Base-by-base conservation (phyloP, 2,113 vertebrate species). In the Elachura formosa region DNA sequence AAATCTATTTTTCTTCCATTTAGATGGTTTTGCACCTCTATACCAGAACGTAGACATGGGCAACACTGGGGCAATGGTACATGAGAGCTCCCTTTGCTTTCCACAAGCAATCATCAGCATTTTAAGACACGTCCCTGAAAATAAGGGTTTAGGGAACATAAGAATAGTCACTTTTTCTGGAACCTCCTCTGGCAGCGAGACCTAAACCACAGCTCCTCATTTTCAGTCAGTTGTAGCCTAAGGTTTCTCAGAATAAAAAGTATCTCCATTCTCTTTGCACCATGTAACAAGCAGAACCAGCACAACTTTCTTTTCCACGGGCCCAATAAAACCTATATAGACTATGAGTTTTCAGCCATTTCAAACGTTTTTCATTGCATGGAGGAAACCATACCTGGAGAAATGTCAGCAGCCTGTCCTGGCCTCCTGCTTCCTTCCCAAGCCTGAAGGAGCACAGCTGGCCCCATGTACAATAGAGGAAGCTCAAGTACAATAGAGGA, bases 1-100 rank as follows among this genome's bases (percentile, higher is more conserved):
- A 72, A 73, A 69, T 7, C 9, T 25, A 13, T 62, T 94, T 94
- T 79, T 66, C 34, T 91, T 93, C 58, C 19, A 33, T 23, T 89
- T 26, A 48, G n/a, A 58, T 49, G 14, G 36, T 54, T 88, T 88
- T 84, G 26, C 43, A 54, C 25, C 15, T n/a, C 24, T 17, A 16
- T 85, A 29, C n/a, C 33, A 77, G 43, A 83, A 63, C 7, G 13
- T 25, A 80, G 24, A 29, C 24, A 51, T 1, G 4, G 22, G 17
- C 22, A 55, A 6, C 24, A 61, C 8, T 0, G 1, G 28, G 13
- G 3, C 14, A 84, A 73, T 24, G 8, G 23, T 54, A 43, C 2
- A 5, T 3, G 9, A 17, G 17, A 66, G 9, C 3, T 43, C 3
- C 5, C 25, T 67, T 61, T 58, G 15, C 45, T 87, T 84, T 64